Percentiles rank a stretch among this genome's conserved stretches.
These are phyloP conservation scores for Malurus melanocephalus DNA, from an alignment of 2,113 vertebrate genomes.

Conservation along the genomic window DNA sequence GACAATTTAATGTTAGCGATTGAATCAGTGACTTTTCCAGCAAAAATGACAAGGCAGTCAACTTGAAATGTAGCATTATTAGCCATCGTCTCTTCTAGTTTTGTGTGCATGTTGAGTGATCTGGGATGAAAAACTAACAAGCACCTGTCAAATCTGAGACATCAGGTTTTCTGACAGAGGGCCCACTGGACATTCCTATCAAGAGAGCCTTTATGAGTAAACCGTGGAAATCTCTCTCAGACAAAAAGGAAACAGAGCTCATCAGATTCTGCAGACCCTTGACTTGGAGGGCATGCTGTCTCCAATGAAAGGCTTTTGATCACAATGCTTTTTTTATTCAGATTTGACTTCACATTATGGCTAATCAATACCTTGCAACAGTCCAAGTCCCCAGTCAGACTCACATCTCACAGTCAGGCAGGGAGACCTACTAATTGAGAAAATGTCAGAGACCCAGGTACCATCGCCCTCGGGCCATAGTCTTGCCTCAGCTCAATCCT, in stretches of 20 bases:
- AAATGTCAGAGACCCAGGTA: constrained; percentile 88
- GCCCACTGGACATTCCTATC: constrained; percentile 87
- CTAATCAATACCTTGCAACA: constrained; percentile 91
- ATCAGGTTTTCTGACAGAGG: constrained; percentile 82
- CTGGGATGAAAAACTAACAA: constrained; percentile 86
- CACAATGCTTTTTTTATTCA: constrained; percentile 84
- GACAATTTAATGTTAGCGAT: constrained; percentile 33
- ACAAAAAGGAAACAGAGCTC: constrained; percentile 76
- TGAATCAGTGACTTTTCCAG: constrained; percentile 21
- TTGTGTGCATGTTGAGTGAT: constrained; percentile 67
- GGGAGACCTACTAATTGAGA: constrained; percentile 91
- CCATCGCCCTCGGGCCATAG: constrained; percentile 84
- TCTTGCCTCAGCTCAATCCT: constrained; percentile 71
- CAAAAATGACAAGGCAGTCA: constrained; percentile 37
- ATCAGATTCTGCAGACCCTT: constrained; percentile 76
- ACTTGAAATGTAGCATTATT: constrained; percentile 37
- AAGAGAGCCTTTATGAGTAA: constrained; percentile 81
- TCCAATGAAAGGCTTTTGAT: constrained; percentile 90
- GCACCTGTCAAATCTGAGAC: constrained; percentile 87
- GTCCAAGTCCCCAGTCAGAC: constrained; percentile 81
- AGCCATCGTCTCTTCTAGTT: constrained; percentile 60
- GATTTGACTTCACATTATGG: constrained; percentile 93
- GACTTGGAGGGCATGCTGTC: constrained; percentile 80
- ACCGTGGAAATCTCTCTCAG: constrained; percentile 72
- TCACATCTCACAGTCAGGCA: constrained; percentile 82